Percentiles rank a stretch among this genome's conserved stretches.
Conservation (phyloP, 2,113 vertebrate species). For the Grallaria varia region DNA sequence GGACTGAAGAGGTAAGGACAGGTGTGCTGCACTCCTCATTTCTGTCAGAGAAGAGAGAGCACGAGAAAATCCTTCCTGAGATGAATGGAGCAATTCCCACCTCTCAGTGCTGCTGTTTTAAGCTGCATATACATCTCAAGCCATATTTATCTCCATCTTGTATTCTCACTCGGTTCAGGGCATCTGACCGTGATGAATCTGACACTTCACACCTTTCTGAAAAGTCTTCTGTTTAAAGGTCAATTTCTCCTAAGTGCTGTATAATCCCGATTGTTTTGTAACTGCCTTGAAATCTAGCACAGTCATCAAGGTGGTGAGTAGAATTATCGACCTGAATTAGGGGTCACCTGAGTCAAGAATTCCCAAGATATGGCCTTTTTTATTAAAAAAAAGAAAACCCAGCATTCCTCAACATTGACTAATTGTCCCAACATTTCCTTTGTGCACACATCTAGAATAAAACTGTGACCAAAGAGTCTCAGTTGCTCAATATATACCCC, state of each 20-base stretch:
- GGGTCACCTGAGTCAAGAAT: background rate
- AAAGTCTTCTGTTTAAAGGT: slow-evolving; percentile 15
- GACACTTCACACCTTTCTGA: slow-evolving; percentile 12
- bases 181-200: background rate
- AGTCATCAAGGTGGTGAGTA: background rate
- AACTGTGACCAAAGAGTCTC: background rate
- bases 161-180: background rate
- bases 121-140: background rate
- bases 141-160: background rate
- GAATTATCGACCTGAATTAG: background rate
- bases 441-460: background rate
- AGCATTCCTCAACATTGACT: background rate
- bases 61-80: background rate
- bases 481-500: background rate
- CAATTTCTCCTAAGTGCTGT: background rate
- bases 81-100: background rate
- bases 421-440: background rate
- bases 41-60: background rate
- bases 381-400: background rate
- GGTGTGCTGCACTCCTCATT: background rate
- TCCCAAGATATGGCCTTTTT: background rate
- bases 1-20: background rate
- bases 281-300: background rate
- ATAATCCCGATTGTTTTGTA: slow-evolving; percentile 9
- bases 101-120: background rate